Evolutionary conservation across 2,797 vertebrate species (phyloP).

Genomic region (Uromys caudimaculatus): DNA sequence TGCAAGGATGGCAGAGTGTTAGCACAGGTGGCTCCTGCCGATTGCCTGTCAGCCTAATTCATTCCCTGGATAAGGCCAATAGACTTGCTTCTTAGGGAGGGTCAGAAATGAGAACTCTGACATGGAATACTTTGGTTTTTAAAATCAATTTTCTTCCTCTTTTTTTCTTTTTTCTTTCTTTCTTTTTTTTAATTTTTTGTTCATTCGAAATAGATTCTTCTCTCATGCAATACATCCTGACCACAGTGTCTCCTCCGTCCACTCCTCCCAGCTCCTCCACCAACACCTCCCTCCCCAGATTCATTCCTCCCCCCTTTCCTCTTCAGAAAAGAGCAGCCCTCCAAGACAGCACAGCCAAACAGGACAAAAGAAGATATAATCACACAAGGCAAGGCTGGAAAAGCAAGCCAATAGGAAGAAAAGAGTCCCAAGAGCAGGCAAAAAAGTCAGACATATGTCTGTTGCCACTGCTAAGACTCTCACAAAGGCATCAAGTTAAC

Average conservation of each 20-base stretch:
- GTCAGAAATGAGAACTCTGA: not conserved
- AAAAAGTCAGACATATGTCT: not conserved
- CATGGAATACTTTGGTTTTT: not conserved
- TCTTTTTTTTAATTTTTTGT: not conserved
- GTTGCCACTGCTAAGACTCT: not conserved
- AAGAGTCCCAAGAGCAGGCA: not conserved
- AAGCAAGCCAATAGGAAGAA: not conserved
- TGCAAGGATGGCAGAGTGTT: slow-evolving; percentile 46
- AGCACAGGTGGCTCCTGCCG: slow-evolving; percentile 5
- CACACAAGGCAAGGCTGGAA: not conserved
- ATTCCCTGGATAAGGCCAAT: not conserved
- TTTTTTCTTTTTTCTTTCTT: too few relatives aligned
- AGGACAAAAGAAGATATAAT: not conserved
- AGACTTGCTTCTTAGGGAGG: slow-evolving; percentile 11
- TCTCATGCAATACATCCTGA: not conserved
- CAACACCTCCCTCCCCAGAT: not conserved
- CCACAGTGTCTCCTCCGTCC: not conserved
- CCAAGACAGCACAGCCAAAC: not conserved
- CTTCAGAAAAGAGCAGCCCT: not conserved
- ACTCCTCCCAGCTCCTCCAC: not conserved
- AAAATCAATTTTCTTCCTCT: not conserved
- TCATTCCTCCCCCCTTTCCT: not conserved
- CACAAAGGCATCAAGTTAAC: not conserved
- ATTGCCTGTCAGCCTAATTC: slow-evolving; percentile 22
- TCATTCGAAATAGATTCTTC: not conserved